These are phyloP conservation scores for Hyles vespertilio DNA, from an alignment of 1,140 invertebrate species.

Conservation along the genomic window DNA sequence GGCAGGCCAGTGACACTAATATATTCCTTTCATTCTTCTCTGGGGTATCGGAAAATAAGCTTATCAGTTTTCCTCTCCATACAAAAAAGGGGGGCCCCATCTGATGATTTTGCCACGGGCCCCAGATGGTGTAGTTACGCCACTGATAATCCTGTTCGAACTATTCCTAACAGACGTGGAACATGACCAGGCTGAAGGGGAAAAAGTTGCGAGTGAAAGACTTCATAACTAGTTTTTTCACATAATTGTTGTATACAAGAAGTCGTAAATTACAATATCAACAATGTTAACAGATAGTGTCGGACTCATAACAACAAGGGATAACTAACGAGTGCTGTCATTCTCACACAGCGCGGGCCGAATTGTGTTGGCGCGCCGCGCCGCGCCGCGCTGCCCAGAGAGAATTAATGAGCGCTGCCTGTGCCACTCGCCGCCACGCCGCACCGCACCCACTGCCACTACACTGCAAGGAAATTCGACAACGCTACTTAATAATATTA, in stretches of 20 bases:
- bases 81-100: no score
- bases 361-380: conserved; percentile 36
- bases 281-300: conserved; percentile 29
- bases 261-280: conserved; percentile 22
- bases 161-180: no score
- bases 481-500: conserved; percentile 10
- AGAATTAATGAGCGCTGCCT: conserved; percentile 48
- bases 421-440: conserved; percentile 13
- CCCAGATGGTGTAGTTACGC: no score
- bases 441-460: conserved; percentile 25
- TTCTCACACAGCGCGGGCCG: conserved; percentile 41
- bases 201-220: no score
- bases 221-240: background rate
- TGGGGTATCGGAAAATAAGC: no score
- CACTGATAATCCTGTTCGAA: no score
- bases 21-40: no score
- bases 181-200: no score
- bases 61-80: no score
- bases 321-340: conserved; percentile 62
- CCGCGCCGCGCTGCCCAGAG: conserved; percentile 21
- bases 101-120: no score
- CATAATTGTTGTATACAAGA: background rate
- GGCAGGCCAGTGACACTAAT: no score
- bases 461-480: conserved; percentile 13
- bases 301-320: conserved; percentile 40